phyloP scores from a whole-genome alignment of 2,888 invertebrate species.

The Acrocyrtus sp. region DNA sequence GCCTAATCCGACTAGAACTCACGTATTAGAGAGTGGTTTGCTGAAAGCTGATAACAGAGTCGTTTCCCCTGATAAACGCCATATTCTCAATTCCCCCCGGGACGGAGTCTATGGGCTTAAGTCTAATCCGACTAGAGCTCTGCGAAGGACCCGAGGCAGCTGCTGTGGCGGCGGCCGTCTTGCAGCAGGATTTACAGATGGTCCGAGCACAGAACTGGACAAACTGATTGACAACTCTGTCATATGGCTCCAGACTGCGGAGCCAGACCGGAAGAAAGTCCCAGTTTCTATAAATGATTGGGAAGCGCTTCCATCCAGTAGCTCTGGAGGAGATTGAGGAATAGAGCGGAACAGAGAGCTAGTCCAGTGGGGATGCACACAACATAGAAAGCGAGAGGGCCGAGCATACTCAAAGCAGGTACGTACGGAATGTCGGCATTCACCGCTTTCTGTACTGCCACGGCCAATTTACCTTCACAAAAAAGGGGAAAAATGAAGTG shows the following conservation, averaged over 20 bases:
- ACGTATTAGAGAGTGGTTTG: constrained; percentile 41
- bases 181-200: constrained; percentile 43
- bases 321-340: constrained; percentile 66
- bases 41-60: constrained; percentile 43
- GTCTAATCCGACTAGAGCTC: constrained; percentile 49
- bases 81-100: constrained; percentile 59
- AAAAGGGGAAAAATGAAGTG: too few relatives aligned
- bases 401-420: constrained; percentile 68
- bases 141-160: constrained; percentile 12
- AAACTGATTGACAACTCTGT: constrained; percentile 63
- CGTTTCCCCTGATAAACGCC: constrained; percentile 45
- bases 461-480: constrained; percentile 66
- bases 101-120: constrained; percentile 51
- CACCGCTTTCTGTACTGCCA: constrained; percentile 66
- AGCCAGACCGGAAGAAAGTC: constrained; percentile 66
- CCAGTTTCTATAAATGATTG: constrained; percentile 65
- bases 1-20: constrained; percentile 18
- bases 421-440: constrained; percentile 68
- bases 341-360: constrained; percentile 63
- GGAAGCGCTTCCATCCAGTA: constrained; percentile 65
- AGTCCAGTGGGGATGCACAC: constrained; percentile 65
- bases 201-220: constrained; percentile 36
- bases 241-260: constrained; percentile 67
- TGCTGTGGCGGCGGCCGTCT: constrained; percentile 20
- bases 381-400: constrained; percentile 64